Evolutionary conservation across 2,888 invertebrate species (phyloP), one percentile per base, ranked within the genome.

Genomic region (Deladenus siricidicola): DNA sequence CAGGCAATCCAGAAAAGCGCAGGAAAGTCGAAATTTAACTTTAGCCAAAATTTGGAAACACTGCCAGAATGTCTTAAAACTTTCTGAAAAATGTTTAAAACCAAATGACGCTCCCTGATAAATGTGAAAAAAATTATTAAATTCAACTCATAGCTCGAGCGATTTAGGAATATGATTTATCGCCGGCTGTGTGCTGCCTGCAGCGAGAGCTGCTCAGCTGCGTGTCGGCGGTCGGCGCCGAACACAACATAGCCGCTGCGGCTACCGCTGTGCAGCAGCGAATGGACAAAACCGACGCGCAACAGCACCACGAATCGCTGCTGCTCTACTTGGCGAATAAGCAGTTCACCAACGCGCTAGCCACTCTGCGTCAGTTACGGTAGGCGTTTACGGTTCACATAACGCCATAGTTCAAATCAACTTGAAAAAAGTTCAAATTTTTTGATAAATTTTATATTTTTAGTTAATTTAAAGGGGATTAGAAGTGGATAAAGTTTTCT

Each of bases 191-290:
- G 26, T 53, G 68, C 50, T 61, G 64, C n/a, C 71, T 79, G 44
- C 79, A 79, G 26, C 67, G 72, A 2, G 76, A 77, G n/a, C 65
- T 79, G 48, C 65, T 78, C 21, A 63, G 69, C 28, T 72, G 69
- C 45, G 63, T 71, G 4, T 65, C 71, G 14, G 70, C 72, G 26
- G 61, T 68, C 50, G 50, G 65, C 4, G n/a, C n/a, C n/a, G n/a
- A n/a, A n/a, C 55, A 43, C 65, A 17, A 48, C 54, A 29, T 39
- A 58, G 34, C 63, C 56, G 6, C 52, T 61, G 14, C 51, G 54
- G 57, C 29, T 59, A 60, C 28, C 53, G 19, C 24, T 28, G 52
- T 19, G 23, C 56, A 34, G 14, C 21, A 21, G 14, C 48, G 26
- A 19, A 29, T 14, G 56, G 1, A 29, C 30, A 19, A 21, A 4